These are phyloP conservation scores for Acropternis orthonyx DNA, from an alignment of 2,797 vertebrate genomes.

Conservation along the genomic window DNA sequence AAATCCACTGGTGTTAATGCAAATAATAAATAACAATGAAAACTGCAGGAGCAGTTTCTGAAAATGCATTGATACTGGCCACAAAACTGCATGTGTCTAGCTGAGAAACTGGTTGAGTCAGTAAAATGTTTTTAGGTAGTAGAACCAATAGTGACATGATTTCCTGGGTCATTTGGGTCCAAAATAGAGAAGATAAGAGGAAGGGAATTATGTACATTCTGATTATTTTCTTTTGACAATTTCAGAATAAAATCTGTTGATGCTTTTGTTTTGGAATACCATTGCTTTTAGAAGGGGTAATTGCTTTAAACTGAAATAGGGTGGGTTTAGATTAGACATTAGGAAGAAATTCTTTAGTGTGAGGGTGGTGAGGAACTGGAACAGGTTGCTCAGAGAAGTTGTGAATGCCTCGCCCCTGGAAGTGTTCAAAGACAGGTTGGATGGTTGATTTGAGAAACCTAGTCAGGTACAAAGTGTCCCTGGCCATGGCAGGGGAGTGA, in stretches of 20 bases:
- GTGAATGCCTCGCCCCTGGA: not conserved
- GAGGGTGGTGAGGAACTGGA: not conserved
- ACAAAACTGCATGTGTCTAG: not conserved
- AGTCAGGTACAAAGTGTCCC: not conserved
- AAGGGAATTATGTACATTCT: not conserved
- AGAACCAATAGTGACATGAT: not conserved
- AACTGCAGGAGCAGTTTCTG: not conserved
- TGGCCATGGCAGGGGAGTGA: not conserved
- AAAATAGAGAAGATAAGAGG: not conserved
- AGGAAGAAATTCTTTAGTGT: not conserved
- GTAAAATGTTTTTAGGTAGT: not conserved
- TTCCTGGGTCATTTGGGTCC: not conserved
- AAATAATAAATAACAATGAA: conserved; percentile 8
- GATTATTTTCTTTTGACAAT: not conserved
- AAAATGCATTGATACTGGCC: not conserved
- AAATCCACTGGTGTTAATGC: not conserved
- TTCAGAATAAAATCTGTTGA: not conserved
- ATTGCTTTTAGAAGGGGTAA: not conserved
- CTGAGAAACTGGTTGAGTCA: not conserved
- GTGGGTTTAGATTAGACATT: not conserved
- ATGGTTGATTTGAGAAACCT: not conserved
- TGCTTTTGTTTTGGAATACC: not conserved
- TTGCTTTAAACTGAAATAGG: not conserved
- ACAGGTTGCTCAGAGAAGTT: not conserved
- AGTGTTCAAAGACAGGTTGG: not conserved